These are phyloP conservation scores for Polydrusus pterygomalis DNA, from an alignment of 2,888 invertebrate species.

Conservation along the genomic window DNA sequence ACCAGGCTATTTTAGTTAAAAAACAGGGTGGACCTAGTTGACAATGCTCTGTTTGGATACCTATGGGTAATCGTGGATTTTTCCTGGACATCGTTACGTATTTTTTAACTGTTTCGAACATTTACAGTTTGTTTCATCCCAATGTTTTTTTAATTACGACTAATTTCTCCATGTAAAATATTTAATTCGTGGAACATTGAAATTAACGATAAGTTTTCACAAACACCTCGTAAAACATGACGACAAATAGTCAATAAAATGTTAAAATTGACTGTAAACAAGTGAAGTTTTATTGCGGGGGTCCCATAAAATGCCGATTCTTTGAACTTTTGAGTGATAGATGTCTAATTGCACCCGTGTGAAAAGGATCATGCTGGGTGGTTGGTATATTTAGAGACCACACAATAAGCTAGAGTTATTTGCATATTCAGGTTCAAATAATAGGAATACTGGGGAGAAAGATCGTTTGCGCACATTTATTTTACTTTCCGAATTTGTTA, in stretches of 20 bases:
- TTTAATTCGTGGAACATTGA: background rate
- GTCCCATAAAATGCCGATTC: conserved; percentile 16
- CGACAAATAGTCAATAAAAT: conserved; percentile 16
- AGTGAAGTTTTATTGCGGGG: conserved; percentile 14
- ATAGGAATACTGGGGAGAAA: background rate
- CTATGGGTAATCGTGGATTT: too few relatives aligned
- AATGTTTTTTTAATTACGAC: too few relatives aligned
- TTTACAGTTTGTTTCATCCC: too few relatives aligned
- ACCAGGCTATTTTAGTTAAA: too few relatives aligned
- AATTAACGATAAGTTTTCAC: background rate
- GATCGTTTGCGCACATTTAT: too few relatives aligned
- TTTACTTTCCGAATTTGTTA: too few relatives aligned
- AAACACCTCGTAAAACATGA: background rate
- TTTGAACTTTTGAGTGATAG: conserved; percentile 22
- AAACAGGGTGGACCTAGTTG: too few relatives aligned
- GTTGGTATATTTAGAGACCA: conserved; percentile 24
- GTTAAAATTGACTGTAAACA: conserved; percentile 19
- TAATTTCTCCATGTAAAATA: too few relatives aligned
- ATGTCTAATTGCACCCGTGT: conserved; percentile 17
- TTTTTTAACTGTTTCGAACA: too few relatives aligned
- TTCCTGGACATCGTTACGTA: too few relatives aligned
- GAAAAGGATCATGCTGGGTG: conserved; percentile 22
- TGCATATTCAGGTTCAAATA: background rate
- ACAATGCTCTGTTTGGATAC: too few relatives aligned
- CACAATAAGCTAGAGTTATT: conserved; percentile 14